A percentile compares a stretch with the other conserved stretches of the same genome.
These are phyloP conservation scores for Oreonectes daqikongensis DNA, from an alignment of 2,797 vertebrate genomes.

Conservation along the genomic window DNA sequence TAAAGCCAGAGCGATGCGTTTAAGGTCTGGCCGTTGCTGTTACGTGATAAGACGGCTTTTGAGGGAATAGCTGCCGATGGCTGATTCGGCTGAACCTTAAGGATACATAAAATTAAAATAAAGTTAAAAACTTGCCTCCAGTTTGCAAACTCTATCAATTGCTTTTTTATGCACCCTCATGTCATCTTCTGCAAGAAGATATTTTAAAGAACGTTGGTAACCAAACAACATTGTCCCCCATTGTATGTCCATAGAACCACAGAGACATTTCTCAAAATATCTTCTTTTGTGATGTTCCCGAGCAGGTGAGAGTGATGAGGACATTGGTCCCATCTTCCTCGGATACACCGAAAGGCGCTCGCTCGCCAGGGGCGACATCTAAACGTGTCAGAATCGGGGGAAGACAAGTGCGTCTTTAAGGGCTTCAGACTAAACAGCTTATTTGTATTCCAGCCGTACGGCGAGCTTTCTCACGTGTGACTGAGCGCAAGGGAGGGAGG, in stretches of 20 bases:
- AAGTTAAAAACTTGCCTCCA: constrained; percentile 28
- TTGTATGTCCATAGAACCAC: too few relatives aligned
- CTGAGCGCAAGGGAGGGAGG: constrained; percentile 71
- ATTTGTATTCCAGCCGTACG: constrained; percentile 78
- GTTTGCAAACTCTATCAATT: constrained; percentile 45
- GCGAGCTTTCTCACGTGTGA: constrained; percentile 73
- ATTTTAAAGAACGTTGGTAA: too few relatives aligned
- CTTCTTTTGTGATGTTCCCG: constrained; percentile 19
- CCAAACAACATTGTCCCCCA: too few relatives aligned
- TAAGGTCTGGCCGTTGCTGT: constrained; percentile 55
- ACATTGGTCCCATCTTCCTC: constrained; percentile 35
- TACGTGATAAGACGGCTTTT: constrained; percentile 56
- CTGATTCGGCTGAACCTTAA: constrained; percentile 45
- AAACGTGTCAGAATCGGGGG: constrained; percentile 62
- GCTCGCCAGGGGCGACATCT: constrained; percentile 41
- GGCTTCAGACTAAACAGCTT: constrained; percentile 64
- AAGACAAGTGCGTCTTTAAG: constrained; percentile 78
- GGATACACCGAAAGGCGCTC: constrained; percentile 50
- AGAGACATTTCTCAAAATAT: too few relatives aligned
- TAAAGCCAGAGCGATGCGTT: constrained; percentile 23
- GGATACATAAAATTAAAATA: constrained; percentile 52
- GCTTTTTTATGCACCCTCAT: neutral
- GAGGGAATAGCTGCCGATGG: constrained; percentile 48
- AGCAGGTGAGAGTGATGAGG: constrained; percentile 57
- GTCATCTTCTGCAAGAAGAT: too few relatives aligned